Conservation (phyloP, 1,140 invertebrate genomes). For the Tetramorium simillimum region DNA sequence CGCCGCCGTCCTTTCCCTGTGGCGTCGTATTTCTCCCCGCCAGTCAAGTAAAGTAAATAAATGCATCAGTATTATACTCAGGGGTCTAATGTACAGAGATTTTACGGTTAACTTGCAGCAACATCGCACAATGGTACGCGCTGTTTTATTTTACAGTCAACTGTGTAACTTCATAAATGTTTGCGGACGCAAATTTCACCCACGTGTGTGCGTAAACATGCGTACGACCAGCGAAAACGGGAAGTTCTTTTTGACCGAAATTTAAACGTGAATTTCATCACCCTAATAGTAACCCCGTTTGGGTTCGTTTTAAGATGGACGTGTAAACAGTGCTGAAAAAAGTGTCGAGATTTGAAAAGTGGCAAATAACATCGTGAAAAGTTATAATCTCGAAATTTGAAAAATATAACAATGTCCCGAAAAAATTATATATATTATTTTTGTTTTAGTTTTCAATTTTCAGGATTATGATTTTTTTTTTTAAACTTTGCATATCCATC, state of each 20-base stretch:
- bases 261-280: neutral
- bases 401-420: too few species aligned
- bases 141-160: constrained; percentile 41
- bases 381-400: too few species aligned
- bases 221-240: neutral
- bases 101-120: constrained; percentile 52
- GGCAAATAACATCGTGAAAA: too few species aligned
- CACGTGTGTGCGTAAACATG: neutral
- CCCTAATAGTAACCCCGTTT: neutral
- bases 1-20: constrained; percentile 34
- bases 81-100: constrained; percentile 30
- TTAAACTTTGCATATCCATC: too few species aligned
- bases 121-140: constrained; percentile 10
- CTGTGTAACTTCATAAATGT: constrained; percentile 34
- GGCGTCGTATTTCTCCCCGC: constrained; percentile 41
- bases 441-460: too few species aligned
- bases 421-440: too few species aligned
- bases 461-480: too few species aligned
- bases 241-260: neutral
- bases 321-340: too few species aligned
- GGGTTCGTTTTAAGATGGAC: neutral
- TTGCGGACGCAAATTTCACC: neutral
- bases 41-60: constrained; percentile 55
- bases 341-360: too few species aligned
- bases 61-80: constrained; percentile 54